Evolutionary conservation across 2,797 vertebrate species (phyloP).

Genomic region (Lutra lutra): DNA sequence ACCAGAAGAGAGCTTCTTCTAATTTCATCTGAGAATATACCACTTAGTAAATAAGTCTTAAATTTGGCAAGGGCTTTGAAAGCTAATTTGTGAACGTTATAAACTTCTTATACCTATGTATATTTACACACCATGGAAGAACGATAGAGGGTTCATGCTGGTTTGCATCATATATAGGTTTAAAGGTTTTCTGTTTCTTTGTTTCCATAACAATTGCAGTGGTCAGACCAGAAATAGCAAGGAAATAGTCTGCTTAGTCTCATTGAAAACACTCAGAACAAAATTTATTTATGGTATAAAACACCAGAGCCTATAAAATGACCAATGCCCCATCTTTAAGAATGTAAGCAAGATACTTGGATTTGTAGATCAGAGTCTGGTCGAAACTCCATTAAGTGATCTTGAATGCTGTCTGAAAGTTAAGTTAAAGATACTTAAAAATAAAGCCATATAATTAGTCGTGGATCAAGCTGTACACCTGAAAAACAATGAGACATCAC

Average conservation of each 20-base stretch:
- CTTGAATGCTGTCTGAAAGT: not conserved
- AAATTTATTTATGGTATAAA: constrained; percentile 28
- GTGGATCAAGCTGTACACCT: not conserved
- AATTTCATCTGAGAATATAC: constrained; percentile 9
- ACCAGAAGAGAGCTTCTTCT: not conserved
- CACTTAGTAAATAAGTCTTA: constrained; percentile 77
- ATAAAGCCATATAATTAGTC: not conserved
- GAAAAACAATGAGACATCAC: not conserved
- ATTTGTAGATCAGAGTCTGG: constrained; percentile 1
- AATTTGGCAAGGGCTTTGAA: constrained; percentile 82
- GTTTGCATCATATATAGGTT: not conserved
- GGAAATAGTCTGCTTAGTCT: constrained; percentile 33
- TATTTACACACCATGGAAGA: constrained; percentile 31
- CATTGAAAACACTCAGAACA: not conserved
- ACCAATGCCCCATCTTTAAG: not conserved
- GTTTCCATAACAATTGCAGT: constrained; percentile 37
- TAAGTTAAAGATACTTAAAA: not conserved
- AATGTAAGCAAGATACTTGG: not conserved
- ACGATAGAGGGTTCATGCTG: not conserved
- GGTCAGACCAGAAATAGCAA: constrained; percentile 19
- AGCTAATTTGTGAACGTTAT: constrained; percentile 77
- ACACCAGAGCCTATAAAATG: not conserved
- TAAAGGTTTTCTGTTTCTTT: constrained; percentile 44
- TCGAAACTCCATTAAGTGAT: not conserved
- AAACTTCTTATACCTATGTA: constrained; percentile 70